Base-by-base conservation (phyloP, 2,888 invertebrate genomes). In the Cryptosula pallasiana region DNA sequence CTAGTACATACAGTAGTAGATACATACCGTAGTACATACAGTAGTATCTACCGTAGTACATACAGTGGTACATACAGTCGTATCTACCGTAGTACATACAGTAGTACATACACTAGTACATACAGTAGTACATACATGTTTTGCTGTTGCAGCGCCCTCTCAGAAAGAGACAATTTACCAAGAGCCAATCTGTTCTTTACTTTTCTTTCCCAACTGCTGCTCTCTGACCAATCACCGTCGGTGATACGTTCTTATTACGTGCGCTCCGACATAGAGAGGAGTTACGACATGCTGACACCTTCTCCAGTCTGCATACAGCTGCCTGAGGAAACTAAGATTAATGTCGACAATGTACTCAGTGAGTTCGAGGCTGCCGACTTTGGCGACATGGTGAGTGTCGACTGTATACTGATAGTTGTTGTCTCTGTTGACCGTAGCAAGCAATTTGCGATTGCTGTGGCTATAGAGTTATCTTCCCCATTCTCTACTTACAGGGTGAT, bases 291-390 rank as follows among this genome's bases (percentile, higher is more conserved):
- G 5, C 20, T 63, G 63, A 32, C 63, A 27, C 27, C 5, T 16
- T 27, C 63, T 27, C 63, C 63, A 2, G 16, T 27, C n/a, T 63
- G 29, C 32, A 63, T 84, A 13, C 75, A 77, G 23, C 75, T 84
- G 16, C 78, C 81, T 1, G 76, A 79, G 36, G 81, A 83, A 72
- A 77, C 80, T 69, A 80, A 81, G 78, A 83, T 81, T 69, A 32
- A 80, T 55, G 81, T 94, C 71, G 93, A 93, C 82, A 93, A 94
- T 85, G 92, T 93, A 35, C 87, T 95, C 63, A 92, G 91, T 78
- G 94, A 94, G 86, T 88, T 94, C 84, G 94, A 94, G 86, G 92
- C 94, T 20, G 92, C 92, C 86, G 94, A 95, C 86, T 94, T 93
- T 84, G 88, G 92, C 78, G 93, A 93, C 86, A 92, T 92, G 92